Conservation (phyloP, 2,113 vertebrate genomes). For the Mormyrus iriodes region DNA sequence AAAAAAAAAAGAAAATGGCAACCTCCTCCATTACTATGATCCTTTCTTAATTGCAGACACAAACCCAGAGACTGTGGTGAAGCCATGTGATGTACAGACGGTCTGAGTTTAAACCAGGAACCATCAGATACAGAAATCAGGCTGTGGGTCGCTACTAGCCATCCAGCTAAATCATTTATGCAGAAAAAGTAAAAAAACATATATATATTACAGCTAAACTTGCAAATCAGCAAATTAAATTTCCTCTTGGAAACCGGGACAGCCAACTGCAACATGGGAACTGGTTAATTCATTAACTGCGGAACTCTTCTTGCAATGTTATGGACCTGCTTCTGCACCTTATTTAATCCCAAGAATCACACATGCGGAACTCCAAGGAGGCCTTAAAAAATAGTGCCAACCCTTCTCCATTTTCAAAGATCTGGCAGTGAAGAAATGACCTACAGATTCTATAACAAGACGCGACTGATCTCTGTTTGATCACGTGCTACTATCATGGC, state of each 20-base stretch:
- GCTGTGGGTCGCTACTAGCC: background rate
- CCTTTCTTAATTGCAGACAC: background rate
- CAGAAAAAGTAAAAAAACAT: background rate
- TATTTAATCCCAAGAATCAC: background rate
- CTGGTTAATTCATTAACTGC: background rate
- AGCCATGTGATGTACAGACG: background rate
- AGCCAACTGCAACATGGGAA: background rate
- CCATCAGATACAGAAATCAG: constrained; percentile 5
- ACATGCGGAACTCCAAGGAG: background rate
- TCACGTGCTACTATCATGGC: background rate
- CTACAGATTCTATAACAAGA: background rate
- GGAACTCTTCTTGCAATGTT: background rate
- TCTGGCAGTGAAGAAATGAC: background rate
- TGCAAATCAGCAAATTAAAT: background rate
- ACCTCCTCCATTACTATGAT: background rate
- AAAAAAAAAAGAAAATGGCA: background rate
- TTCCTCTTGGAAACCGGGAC: background rate
- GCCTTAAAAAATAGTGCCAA: background rate
- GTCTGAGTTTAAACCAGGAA: constrained; percentile 2
- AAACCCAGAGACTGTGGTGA: background rate
- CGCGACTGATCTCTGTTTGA: background rate
- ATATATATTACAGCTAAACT: background rate
- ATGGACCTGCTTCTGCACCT: background rate
- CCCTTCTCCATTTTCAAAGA: background rate
- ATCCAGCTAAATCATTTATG: background rate